These are phyloP conservation scores for Callopanchax toddi DNA, from an alignment of 2,113 vertebrate genomes.

Conservation along the genomic window DNA sequence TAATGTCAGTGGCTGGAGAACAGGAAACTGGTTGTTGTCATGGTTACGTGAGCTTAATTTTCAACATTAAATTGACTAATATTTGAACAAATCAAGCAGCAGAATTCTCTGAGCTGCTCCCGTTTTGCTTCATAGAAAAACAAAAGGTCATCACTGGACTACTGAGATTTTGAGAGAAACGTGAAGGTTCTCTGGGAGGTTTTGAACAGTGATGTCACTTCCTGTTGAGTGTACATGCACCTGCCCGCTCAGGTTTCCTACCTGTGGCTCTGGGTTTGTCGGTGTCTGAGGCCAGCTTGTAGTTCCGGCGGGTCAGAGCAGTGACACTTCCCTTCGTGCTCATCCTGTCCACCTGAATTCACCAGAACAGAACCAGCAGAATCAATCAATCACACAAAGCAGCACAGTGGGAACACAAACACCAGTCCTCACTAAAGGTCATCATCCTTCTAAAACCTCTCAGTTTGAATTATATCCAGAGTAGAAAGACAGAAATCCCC, in stretches of 20 bases:
- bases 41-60: no score
- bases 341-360: constrained; percentile 75
- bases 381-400: not conserved
- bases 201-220: not conserved
- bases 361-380: constrained; percentile 9
- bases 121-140: no score
- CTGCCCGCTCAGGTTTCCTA: constrained; percentile 39
- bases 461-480: not conserved
- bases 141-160: no score
- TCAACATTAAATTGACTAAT: no score
- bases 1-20: no score
- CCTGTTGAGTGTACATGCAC: not conserved
- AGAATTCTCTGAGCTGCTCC: no score
- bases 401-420: not conserved
- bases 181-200: not conserved
- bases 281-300: constrained; percentile 86
- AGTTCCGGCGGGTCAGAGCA: constrained; percentile 87
- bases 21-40: no score
- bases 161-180: no score
- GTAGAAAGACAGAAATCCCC: no score
- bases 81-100: no score
- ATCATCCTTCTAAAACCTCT: not conserved
- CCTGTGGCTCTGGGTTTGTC: constrained; percentile 90
- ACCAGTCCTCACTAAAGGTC: not conserved
- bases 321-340: constrained; percentile 87